Conservation (phyloP, 2,888 invertebrate genomes). For the Drosophila paranaensis region DNA sequence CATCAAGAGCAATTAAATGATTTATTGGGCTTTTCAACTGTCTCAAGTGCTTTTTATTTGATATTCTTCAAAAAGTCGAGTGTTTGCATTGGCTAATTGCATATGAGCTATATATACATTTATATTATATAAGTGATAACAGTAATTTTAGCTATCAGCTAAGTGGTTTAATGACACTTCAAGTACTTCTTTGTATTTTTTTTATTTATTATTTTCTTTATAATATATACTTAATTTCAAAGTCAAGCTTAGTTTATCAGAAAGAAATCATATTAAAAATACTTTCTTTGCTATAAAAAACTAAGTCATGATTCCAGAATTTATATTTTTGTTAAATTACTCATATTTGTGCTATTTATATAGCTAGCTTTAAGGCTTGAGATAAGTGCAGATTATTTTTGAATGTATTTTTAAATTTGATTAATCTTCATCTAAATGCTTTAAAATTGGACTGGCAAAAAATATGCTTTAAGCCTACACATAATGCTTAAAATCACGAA, state of each 20-base stretch:
- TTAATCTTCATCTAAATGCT: no score
- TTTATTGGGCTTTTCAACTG: constrained; percentile 6
- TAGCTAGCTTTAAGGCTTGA: no score
- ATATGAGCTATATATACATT: constrained; percentile 14
- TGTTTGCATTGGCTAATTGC: constrained; percentile 17
- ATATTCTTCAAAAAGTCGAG: not conserved
- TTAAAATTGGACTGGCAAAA: no score
- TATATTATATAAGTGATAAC: constrained; percentile 13
- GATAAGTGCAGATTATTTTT: no score
- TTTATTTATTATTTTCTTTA: not conserved
- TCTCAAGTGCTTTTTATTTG: constrained; percentile 10
- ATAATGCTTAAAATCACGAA: no score
- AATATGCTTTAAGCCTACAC: no score
- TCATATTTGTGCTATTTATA: no score
- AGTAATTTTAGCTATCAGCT: not conserved
- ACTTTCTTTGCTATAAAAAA: not conserved
- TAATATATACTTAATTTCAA: not conserved
- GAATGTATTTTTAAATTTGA: no score
- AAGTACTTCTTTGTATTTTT: not conserved
- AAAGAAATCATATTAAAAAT: not conserved
- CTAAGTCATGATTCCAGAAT: not conserved
- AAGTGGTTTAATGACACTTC: constrained; percentile 12
- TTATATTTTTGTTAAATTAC: no score
- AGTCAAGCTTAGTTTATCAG: not conserved
- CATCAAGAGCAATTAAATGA: constrained; percentile 16